A percentile compares a stretch with the other conserved stretches of the same genome.
Conservation (phyloP, 37 sponge, comb jelly and placozoan genomes). For the Lycopodina hypogea region DNA sequence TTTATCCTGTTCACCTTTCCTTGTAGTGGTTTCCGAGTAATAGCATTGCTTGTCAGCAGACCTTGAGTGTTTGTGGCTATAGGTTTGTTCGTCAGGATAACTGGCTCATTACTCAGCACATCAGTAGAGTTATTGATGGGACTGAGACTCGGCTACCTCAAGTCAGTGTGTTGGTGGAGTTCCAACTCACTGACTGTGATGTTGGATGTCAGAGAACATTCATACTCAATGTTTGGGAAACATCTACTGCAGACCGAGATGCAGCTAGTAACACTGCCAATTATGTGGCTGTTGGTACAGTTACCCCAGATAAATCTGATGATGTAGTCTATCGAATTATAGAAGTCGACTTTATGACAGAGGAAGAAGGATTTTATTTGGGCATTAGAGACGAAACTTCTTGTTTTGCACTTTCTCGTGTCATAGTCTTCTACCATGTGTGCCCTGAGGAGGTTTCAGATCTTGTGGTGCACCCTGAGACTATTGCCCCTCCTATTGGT, state of each 20-base stretch:
- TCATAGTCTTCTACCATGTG: constrained; percentile 26
- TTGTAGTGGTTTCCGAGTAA: constrained; percentile 22
- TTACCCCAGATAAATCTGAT: constrained; percentile 1
- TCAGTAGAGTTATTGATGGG: constrained; percentile 27
- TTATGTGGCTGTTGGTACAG: not conserved
- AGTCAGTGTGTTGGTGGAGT: constrained; percentile 19
- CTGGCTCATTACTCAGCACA: constrained; percentile 46
- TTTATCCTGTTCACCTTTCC: not conserved
- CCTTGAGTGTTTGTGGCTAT: constrained; percentile 3
- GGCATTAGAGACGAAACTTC: constrained; percentile 16
- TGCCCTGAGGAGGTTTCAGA: constrained; percentile 10
- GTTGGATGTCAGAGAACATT: constrained; percentile 8
- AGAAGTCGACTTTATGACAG: not conserved
- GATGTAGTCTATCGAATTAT: not conserved
- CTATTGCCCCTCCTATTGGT: not conserved
- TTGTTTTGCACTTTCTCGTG: constrained; percentile 11
- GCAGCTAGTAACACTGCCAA: constrained; percentile 10
- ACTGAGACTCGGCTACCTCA: constrained; percentile 13
- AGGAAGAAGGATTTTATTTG: constrained; percentile 30
- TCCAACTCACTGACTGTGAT: not conserved
- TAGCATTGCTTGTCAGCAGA: not conserved
- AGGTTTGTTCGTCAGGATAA: constrained; percentile 8
- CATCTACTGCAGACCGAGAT: constrained; percentile 1
- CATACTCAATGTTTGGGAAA: not conserved
- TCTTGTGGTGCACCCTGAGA: constrained; percentile 8